These are phyloP conservation scores for Antigone vipio DNA, from an alignment of 2,113 vertebrate species.

Conservation along the genomic window DNA sequence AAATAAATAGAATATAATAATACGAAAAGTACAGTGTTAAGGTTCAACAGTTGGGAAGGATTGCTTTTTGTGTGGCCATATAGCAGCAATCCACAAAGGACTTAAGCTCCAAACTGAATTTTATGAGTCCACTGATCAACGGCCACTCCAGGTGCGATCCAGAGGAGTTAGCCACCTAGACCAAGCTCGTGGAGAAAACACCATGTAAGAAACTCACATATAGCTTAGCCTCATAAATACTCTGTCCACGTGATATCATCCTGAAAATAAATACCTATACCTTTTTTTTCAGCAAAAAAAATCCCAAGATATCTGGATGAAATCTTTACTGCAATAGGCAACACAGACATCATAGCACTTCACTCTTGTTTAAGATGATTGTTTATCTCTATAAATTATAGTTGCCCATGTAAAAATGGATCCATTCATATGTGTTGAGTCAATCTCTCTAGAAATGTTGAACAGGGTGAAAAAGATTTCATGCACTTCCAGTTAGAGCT, in stretches of 20 bases:
- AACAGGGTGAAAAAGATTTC: not conserved
- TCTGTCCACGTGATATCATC: not conserved
- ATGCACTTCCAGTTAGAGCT: not conserved
- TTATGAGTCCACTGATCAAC: not conserved
- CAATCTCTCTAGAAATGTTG: not conserved
- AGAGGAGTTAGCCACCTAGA: not conserved
- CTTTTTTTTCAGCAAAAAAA: not conserved
- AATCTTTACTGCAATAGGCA: not conserved
- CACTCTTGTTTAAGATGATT: not conserved
- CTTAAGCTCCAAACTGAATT: not conserved
- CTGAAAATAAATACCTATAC: not conserved
- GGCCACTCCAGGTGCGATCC: not conserved
- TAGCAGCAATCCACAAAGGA: not conserved
- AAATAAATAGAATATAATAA: too few species aligned
- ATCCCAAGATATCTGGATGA: fast-evolving
- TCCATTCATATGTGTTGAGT: not conserved
- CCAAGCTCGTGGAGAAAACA: not conserved
- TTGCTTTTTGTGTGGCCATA: not conserved
- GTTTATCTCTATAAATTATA: not conserved
- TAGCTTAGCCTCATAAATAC: not conserved
- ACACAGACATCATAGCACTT: not conserved
- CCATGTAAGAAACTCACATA: not conserved
- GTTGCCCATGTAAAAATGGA: not conserved
- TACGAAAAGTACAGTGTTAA: not conserved
- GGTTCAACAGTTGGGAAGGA: not conserved